A percentile compares a stretch with the other conserved stretches of the same genome.
Evolutionary conservation across 2,797 vertebrate species (phyloP).

Genomic region (Acanthurus lineatus): DNA sequence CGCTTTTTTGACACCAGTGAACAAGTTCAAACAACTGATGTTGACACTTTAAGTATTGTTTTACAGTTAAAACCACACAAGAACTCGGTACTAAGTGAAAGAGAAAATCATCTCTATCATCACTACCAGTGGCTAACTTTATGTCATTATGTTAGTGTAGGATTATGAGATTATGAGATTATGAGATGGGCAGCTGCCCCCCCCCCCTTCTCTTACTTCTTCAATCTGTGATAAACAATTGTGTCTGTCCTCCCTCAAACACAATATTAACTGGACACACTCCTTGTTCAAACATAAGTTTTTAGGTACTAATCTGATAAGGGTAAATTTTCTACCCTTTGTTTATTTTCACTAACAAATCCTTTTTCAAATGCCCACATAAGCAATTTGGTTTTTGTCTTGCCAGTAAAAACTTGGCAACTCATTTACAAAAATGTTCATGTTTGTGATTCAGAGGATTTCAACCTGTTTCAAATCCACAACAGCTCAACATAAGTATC

Average conservation of each 20-base stretch:
- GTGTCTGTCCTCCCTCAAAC: background rate
- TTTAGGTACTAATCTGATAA: too few species aligned
- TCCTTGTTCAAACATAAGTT: background rate
- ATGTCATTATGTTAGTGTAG: background rate
- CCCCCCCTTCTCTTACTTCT: background rate
- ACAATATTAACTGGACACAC: background rate
- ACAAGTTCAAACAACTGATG: background rate
- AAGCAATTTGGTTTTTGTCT: background rate
- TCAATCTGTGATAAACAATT: constrained; percentile 4
- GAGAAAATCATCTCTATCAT: background rate
- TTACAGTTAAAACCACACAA: background rate
- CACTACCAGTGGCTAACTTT: background rate
- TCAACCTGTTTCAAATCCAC: background rate
- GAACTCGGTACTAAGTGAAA: background rate
- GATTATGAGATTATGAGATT: background rate
- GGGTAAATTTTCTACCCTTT: background rate
- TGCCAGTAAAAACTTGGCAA: background rate
- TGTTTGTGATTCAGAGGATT: background rate
- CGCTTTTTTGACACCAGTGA: constrained; percentile 9
- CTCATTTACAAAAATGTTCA: background rate
- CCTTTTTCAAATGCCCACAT: background rate
- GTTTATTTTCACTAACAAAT: constrained; percentile 3
- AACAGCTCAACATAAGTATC: background rate
- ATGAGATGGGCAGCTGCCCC: background rate
- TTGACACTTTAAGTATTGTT: background rate